Percentiles rank a stretch among this genome's conserved stretches.
Conservation (phyloP, 2,113 vertebrate genomes). For the Noctilio leporinus region DNA sequence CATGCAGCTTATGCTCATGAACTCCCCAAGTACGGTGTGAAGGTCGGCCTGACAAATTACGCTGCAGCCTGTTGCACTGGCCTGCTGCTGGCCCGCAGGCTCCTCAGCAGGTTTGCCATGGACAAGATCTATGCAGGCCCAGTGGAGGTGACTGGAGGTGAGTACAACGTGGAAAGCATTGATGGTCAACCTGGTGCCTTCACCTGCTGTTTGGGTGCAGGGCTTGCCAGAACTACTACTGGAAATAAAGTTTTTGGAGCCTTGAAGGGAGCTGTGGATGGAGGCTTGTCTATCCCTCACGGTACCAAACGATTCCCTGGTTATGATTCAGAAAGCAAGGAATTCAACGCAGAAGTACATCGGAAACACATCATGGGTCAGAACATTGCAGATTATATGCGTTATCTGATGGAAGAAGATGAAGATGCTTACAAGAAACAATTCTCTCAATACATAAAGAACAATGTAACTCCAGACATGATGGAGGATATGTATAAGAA, state of each 20-base stretch:
- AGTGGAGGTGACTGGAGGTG: not conserved
- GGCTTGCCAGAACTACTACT: not conserved
- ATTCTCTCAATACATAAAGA: not conserved
- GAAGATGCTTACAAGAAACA: not conserved
- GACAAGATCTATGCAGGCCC: not conserved
- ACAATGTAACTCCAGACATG: not conserved
- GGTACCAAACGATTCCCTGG: not conserved
- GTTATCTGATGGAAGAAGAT: not conserved
- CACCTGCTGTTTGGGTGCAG: not conserved
- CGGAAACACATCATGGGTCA: not conserved
- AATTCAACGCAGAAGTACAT: not conserved
- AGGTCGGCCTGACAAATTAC: not conserved
- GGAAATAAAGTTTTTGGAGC: not conserved
- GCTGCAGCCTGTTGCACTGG: not conserved
- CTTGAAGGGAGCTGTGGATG: not conserved
- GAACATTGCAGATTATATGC: not conserved
- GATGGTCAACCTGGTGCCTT: not conserved
- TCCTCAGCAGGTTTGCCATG: not conserved
- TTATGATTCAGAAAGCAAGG: not conserved
- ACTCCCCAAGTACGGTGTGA: not conserved
- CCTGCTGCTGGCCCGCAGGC: not conserved
- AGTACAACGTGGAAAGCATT: not conserved
- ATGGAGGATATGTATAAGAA: not conserved
- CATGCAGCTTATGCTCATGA: not conserved
- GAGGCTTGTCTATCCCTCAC: not conserved